phyloP scores from a whole-genome alignment of 2,113 vertebrate genomes.

The Mirza zaza region DNA sequence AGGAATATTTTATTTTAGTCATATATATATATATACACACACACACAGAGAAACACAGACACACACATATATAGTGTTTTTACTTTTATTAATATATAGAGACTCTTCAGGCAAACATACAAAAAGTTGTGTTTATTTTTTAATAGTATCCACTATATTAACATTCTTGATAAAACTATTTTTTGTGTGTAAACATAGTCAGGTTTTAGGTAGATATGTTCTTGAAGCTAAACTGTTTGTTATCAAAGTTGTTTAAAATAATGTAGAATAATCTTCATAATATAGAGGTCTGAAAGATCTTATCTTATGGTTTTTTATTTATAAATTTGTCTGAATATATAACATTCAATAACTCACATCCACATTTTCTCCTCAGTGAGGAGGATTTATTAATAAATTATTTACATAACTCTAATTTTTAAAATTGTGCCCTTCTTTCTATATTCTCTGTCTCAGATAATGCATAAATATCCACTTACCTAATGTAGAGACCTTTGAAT shows the following conservation, averaged over 20 bases:
- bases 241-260: background rate
- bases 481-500: background rate
- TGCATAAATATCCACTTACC: background rate
- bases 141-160: background rate
- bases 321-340: background rate
- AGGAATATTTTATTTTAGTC: conserved; percentile 6
- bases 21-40: background rate
- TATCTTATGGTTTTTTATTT: background rate
- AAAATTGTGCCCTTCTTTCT: background rate
- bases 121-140: background rate
- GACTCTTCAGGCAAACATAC: background rate
- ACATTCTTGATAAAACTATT: background rate
- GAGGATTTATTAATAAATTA: background rate
- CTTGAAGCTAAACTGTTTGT: background rate
- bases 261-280: background rate
- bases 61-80: background rate
- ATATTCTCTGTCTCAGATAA: background rate
- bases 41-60: background rate
- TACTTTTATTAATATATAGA: background rate
- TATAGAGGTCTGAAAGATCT: background rate
- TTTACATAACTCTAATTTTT: background rate
- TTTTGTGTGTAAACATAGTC: background rate
- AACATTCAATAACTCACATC: background rate
- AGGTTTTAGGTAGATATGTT: background rate
- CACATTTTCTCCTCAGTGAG: background rate